phyloP scores from a whole-genome alignment of 2,113 vertebrate genomes.

The Spheniscus mendiculus region DNA sequence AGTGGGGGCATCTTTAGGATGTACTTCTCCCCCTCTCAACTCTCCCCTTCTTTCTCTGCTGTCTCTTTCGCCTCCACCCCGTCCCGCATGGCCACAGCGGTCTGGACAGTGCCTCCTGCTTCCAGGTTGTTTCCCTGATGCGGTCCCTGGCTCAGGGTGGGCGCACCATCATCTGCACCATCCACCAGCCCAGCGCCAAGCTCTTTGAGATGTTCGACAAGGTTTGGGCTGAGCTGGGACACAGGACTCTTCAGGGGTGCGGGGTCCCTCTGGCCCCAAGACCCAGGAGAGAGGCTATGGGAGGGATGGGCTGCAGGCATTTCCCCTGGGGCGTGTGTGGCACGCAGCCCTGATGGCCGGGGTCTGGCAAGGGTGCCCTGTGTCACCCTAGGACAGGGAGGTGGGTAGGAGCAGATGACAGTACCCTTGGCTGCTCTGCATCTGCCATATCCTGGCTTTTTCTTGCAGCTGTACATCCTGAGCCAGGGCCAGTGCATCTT shows the following conservation, averaged over 20 bases:
- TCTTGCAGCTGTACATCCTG: conserved; percentile 92
- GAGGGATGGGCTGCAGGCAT: background rate
- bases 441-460: background rate
- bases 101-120: conserved; percentile 95
- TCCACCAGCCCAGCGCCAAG: conserved; percentile 98
- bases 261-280: background rate
- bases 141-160: conserved; percentile 94
- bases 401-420: background rate
- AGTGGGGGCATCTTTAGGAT: background rate
- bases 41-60: background rate
- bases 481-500: conserved; percentile 99
- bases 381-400: background rate
- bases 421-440: background rate
- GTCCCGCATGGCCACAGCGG: conserved; percentile 77
- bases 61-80: background rate
- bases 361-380: background rate
- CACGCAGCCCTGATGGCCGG: background rate
- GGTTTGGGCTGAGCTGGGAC: conserved; percentile 71
- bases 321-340: background rate
- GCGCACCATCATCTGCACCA: conserved; percentile 97
- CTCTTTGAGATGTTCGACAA: conserved; percentile 99
- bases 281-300: background rate
- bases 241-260: background rate
- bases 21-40: background rate
- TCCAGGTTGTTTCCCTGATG: conserved; percentile 97